Evolutionary conservation across 2,888 invertebrate genomes (phyloP).

Genomic region (Epistrophe eligans): DNA sequence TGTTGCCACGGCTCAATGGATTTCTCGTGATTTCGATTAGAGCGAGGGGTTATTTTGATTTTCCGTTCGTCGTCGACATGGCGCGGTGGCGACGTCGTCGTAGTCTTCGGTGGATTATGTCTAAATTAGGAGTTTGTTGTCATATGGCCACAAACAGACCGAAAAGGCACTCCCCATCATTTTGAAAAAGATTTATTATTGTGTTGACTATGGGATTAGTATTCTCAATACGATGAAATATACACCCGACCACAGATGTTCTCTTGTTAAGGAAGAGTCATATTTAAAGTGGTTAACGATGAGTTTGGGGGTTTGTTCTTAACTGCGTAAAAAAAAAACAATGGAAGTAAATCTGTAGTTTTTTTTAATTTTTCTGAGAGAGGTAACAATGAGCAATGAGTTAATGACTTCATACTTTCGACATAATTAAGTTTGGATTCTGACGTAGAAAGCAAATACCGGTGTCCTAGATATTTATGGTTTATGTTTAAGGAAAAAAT

Average conservation of each 20-base stretch:
- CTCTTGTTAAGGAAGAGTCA: not conserved
- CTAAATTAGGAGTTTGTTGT: constrained; percentile 52
- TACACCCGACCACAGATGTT: constrained; percentile 37
- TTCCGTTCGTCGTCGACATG: not conserved
- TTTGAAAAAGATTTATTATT: constrained; percentile 42
- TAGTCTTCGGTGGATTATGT: constrained; percentile 12
- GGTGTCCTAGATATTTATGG: too few relatives aligned
- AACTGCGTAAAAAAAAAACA: too few relatives aligned
- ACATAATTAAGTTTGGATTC: too few relatives aligned
- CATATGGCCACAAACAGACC: constrained; percentile 1
- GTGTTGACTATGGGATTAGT: constrained; percentile 37
- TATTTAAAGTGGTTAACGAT: not conserved
- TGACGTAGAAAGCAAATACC: too few relatives aligned
- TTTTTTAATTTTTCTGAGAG: too few relatives aligned
- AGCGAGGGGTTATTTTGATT: not conserved
- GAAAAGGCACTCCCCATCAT: constrained; percentile 49
- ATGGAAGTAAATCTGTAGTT: too few relatives aligned
- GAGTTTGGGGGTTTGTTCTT: not conserved
- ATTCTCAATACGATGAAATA: constrained; percentile 9
- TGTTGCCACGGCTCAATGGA: constrained; percentile 38
- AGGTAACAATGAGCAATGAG: too few relatives aligned
- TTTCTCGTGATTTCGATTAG: constrained; percentile 25
- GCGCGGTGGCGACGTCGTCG: too few relatives aligned
- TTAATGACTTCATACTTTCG: too few relatives aligned
- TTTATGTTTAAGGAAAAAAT: too few relatives aligned